phyloP scores from a whole-genome alignment of 64 coral and sea anemone species.

The Pocillopora damicornis region DNA sequence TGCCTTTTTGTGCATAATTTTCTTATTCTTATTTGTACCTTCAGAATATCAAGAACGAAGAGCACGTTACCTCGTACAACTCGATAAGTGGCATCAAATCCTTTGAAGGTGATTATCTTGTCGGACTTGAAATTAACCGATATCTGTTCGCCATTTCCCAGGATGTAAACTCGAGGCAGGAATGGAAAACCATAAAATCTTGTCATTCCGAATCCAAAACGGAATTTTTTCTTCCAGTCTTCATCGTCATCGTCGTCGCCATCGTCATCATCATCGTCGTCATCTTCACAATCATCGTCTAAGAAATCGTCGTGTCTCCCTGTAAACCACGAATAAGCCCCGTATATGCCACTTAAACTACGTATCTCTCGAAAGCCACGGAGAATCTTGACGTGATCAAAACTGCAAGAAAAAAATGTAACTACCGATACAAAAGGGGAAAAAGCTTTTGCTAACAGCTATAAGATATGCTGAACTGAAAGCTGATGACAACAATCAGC shows the following conservation, averaged over 20 bases:
- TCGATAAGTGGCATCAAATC: slow-evolving; percentile 2
- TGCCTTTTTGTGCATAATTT: no score
- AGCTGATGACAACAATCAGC: no score
- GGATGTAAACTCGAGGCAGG: not conserved
- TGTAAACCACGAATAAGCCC: not conserved
- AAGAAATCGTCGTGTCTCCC: not conserved
- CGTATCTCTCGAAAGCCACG: not conserved
- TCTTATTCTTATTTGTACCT: no score
- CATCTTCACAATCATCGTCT: slow-evolving; percentile 17
- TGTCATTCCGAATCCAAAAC: not conserved
- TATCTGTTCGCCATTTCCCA: slow-evolving; percentile 22
- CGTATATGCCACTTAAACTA: slow-evolving; percentile 18
- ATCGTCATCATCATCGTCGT: slow-evolving; percentile 15
- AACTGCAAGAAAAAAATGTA: not conserved
- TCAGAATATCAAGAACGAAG: no score
- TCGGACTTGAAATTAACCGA: slow-evolving; percentile 14
- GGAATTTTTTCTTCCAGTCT: not conserved
- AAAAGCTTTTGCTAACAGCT: not conserved
- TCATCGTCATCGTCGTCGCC: not conserved
- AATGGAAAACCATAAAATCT: slow-evolving; percentile 18
- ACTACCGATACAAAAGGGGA: not conserved
- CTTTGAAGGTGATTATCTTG: slow-evolving; percentile 10
- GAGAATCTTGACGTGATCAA: slow-evolving; percentile 13
- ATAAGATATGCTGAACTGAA: no score
- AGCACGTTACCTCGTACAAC: slow-evolving; percentile 5